Percentiles rank a stretch among this genome's conserved stretches.
Evolutionary conservation across 2,797 vertebrate species (phyloP).

Genomic region (Paguma larvata): DNA sequence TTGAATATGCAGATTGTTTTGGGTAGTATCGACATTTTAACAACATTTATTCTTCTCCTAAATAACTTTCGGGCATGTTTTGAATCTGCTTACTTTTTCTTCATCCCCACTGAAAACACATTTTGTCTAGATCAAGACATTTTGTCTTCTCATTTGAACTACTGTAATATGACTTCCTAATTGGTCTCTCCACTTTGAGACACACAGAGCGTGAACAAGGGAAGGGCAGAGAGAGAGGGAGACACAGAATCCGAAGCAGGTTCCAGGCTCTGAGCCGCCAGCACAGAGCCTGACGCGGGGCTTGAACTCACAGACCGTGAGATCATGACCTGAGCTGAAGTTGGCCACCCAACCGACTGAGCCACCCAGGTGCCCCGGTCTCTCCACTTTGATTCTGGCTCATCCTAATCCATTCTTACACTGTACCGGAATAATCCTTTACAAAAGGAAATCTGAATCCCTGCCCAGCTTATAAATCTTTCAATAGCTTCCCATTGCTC

Average conservation of each 20-base stretch:
- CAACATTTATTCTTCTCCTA: neutral
- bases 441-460: neutral
- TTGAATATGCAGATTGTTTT: too few relatives aligned
- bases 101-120: neutral
- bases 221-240: too few relatives aligned
- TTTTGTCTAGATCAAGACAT: neutral
- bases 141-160: conserved; percentile 1
- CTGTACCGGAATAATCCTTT: neutral
- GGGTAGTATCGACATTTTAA: too few relatives aligned
- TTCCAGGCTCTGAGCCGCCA: too few relatives aligned
- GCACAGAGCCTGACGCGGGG: too few relatives aligned
- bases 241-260: too few relatives aligned
- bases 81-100: conserved; percentile 3
- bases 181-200: neutral
- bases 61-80: neutral
- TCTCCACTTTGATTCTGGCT: neutral
- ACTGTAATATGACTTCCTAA: neutral
- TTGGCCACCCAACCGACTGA: too few relatives aligned
- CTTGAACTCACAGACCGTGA: too few relatives aligned
- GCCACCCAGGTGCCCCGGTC: too few relatives aligned
- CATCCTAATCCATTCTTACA: neutral
- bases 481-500: conserved; percentile 30
- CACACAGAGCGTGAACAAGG: too few relatives aligned
- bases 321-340: too few relatives aligned
- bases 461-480: neutral